Evolutionary conservation across 1,140 invertebrate species (phyloP).

Genomic region (Scaptodrosophila lebanonensis): DNA sequence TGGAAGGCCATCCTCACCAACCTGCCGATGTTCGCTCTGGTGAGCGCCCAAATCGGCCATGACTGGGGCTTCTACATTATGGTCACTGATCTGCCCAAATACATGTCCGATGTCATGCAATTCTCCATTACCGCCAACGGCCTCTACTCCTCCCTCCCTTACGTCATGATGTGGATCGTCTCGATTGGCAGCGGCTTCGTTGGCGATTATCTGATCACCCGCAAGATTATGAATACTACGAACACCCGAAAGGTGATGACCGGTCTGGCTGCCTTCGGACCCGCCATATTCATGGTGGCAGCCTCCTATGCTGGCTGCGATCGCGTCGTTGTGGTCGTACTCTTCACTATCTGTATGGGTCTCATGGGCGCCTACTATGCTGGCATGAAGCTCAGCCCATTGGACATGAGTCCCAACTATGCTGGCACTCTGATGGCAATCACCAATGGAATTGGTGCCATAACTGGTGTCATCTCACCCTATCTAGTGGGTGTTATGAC

Average conservation of each 20-base stretch:
- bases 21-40: slow-evolving; percentile 84
- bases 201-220: slow-evolving; percentile 83
- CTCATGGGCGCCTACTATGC: slow-evolving; percentile 87
- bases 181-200: slow-evolving; percentile 82
- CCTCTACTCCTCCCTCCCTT: slow-evolving; percentile 83
- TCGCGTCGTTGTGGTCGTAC: slow-evolving; percentile 80
- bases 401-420: slow-evolving; percentile 90
- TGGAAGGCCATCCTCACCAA: slow-evolving; percentile 87
- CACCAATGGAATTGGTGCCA: slow-evolving; percentile 89
- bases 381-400: slow-evolving; percentile 87
- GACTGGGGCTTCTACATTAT: slow-evolving; percentile 97
- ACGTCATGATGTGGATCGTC: slow-evolving; percentile 85
- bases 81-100: slow-evolving; percentile 94
- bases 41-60: slow-evolving; percentile 87
- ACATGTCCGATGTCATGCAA: slow-evolving; percentile 91
- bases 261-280: slow-evolving; percentile 83
- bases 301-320: slow-evolving; percentile 90
- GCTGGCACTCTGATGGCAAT: slow-evolving; percentile 90
- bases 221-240: slow-evolving; percentile 79
- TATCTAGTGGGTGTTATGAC: slow-evolving; percentile 87
- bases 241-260: slow-evolving; percentile 86
- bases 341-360: slow-evolving; percentile 85
- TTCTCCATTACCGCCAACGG: slow-evolving; percentile 88
- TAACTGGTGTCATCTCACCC: slow-evolving; percentile 88
- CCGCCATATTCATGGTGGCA: slow-evolving; percentile 87